Evolutionary conservation across 1,140 invertebrate species (phyloP).

Genomic region (Phenacoccus solenopsis): DNA sequence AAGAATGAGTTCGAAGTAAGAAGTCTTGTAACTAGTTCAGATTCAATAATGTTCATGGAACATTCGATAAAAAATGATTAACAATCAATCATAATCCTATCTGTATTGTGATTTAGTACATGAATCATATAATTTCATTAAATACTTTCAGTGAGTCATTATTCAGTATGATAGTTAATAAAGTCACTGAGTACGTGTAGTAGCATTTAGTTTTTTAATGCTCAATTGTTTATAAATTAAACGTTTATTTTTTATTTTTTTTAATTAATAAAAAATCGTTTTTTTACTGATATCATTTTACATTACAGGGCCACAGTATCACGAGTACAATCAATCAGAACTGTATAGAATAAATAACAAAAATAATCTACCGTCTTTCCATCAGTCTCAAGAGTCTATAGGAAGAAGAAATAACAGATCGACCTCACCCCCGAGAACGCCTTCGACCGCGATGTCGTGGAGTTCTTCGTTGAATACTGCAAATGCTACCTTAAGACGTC

Average conservation of each 20-base stretch:
- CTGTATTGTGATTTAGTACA: no score
- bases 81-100: no score
- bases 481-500: conserved; percentile 29
- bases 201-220: no score
- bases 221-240: no score
- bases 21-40: no score
- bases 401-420: conserved; percentile 26
- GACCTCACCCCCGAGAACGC: conserved; percentile 25
- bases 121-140: no score
- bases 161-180: no score
- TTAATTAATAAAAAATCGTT: conserved; percentile 3
- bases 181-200: no score
- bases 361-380: conserved; percentile 34
- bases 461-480: background rate
- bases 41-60: no score
- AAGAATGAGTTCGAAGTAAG: no score
- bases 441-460: conserved; percentile 20
- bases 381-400: conserved; percentile 40
- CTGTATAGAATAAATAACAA: conserved; percentile 25
- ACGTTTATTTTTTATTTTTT: background rate
- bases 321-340: conserved; percentile 15
- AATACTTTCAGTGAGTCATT: no score
- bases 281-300: conserved; percentile 10
- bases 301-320: conserved; percentile 22
- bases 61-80: no score